A percentile compares a stretch with the other conserved stretches of the same genome.
phyloP scores from a whole-genome alignment of 2,113 vertebrate species.

The Vimba vimba region DNA sequence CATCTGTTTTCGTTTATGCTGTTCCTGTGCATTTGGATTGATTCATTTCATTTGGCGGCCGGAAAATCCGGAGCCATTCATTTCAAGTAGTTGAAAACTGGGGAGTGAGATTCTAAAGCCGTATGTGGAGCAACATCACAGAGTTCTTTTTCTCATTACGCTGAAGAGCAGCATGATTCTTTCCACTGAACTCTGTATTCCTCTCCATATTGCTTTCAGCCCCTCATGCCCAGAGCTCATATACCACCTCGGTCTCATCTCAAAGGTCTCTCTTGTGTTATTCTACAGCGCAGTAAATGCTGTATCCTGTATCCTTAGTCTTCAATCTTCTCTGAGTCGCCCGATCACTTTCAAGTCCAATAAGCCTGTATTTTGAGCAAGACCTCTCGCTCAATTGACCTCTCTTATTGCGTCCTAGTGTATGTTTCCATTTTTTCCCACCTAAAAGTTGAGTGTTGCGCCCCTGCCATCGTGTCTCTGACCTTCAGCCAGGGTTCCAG shows the following conservation, averaged over 20 bases:
- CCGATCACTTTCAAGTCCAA: not conserved
- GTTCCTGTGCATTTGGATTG: conserved; percentile 53
- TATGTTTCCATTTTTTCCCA: not conserved
- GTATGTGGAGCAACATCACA: not conserved
- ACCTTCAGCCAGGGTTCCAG: not conserved
- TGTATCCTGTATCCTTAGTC: not conserved
- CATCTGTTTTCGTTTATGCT: conserved; percentile 45
- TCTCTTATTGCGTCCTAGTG: not conserved
- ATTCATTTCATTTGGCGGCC: conserved; percentile 57
- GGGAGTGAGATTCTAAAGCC: not conserved
- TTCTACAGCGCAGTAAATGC: not conserved
- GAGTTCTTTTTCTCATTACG: conserved; percentile 32
- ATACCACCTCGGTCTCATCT: not conserved
- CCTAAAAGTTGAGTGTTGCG: not conserved
- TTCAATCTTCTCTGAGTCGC: conserved; percentile 34
- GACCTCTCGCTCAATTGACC: not conserved
- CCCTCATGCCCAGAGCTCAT: conserved; percentile 25
- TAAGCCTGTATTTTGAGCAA: conserved; percentile 17
- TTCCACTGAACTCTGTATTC: conserved; percentile 15
- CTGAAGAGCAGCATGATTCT: conserved; percentile 12
- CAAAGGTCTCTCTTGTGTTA: conserved; percentile 17
- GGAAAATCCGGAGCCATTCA: conserved; percentile 47
- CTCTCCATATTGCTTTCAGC: not conserved
- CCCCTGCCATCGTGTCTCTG: not conserved
- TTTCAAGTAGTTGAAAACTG: not conserved